Percentiles rank a stretch among this genome's conserved stretches.
These are phyloP conservation scores for Hyla sarda DNA, from an alignment of 2,113 vertebrate genomes.

Conservation along the genomic window DNA sequence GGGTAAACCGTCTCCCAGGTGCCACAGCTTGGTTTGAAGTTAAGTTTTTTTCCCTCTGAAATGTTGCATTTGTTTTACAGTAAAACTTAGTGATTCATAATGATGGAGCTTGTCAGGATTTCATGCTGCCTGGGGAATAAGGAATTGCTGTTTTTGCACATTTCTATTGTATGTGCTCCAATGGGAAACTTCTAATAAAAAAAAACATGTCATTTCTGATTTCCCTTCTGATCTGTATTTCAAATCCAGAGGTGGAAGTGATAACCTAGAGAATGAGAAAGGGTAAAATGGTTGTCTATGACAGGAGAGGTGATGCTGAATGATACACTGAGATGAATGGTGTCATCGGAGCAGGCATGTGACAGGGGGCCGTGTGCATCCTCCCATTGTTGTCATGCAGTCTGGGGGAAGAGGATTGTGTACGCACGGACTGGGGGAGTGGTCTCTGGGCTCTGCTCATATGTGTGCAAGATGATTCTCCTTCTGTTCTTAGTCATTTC, in stretches of 20 bases:
- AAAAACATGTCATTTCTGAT: background rate
- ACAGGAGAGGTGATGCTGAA: background rate
- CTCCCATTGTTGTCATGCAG: background rate
- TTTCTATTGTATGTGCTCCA: background rate
- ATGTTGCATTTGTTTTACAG: too few relatives aligned
- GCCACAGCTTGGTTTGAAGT: too few relatives aligned
- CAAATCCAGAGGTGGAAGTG: background rate
- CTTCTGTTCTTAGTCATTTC: background rate
- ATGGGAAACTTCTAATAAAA: background rate
- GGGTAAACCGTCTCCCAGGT: too few relatives aligned
- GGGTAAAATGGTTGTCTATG: background rate
- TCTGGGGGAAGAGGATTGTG: background rate
- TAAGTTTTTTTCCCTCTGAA: too few relatives aligned
- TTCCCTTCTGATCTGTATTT: background rate
- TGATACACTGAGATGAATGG: background rate
- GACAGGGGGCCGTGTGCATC: background rate
- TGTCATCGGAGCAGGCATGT: background rate
- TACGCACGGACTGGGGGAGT: background rate
- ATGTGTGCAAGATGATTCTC: background rate
- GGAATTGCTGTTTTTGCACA: too few relatives aligned
- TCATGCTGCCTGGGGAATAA: too few relatives aligned
- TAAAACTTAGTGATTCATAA: too few relatives aligned
- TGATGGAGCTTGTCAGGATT: too few relatives aligned
- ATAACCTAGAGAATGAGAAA: background rate
- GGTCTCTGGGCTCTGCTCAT: background rate